Evolutionary conservation across 1,140 invertebrate genomes (phyloP).

Genomic region (Solenopsis invicta): DNA sequence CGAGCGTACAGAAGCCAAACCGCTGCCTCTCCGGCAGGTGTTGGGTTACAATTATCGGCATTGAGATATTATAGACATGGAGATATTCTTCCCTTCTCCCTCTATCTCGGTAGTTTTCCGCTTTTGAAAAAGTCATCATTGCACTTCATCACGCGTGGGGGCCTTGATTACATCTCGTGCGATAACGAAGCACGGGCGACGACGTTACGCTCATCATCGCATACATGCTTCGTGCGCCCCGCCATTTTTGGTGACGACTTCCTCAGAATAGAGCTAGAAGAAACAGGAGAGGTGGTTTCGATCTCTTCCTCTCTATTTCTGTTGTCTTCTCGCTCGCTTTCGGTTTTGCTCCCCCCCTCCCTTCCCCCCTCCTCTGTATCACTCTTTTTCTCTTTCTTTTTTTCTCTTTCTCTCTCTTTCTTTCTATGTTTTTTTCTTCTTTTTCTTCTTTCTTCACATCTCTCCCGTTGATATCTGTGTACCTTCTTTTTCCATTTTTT

Average conservation of each 20-base stretch:
- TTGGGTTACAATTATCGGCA: slow-evolving; percentile 75
- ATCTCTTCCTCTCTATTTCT: slow-evolving; percentile 64
- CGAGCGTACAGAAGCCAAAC: slow-evolving; percentile 36
- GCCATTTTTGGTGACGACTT: slow-evolving; percentile 70
- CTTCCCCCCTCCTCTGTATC: slow-evolving; percentile 36
- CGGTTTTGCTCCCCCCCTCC: neutral
- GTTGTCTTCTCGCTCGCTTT: slow-evolving; percentile 46
- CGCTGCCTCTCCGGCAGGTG: slow-evolving; percentile 56
- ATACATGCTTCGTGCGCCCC: slow-evolving; percentile 54
- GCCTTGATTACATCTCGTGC: slow-evolving; percentile 33
- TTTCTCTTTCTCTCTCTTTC: neutral
- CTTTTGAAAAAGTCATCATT: neutral
- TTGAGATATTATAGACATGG: slow-evolving; percentile 28
- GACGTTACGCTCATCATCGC: slow-evolving; percentile 33
- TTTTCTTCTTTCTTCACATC: neutral
- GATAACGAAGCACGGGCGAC: slow-evolving; percentile 29
- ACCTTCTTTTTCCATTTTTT: slow-evolving; percentile 58
- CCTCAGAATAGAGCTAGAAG: slow-evolving; percentile 72
- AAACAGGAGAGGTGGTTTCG: slow-evolving; percentile 61
- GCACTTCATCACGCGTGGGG: neutral
- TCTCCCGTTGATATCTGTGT: neutral
- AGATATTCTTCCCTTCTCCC: slow-evolving; percentile 9
- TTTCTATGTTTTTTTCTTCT: no score
- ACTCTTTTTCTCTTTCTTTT: slow-evolving; percentile 23
- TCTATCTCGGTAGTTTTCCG: neutral